A percentile compares a stretch with the other conserved stretches of the same genome.
Evolutionary conservation across 2,797 vertebrate genomes (phyloP).

Genomic region (Salmo trutta): DNA sequence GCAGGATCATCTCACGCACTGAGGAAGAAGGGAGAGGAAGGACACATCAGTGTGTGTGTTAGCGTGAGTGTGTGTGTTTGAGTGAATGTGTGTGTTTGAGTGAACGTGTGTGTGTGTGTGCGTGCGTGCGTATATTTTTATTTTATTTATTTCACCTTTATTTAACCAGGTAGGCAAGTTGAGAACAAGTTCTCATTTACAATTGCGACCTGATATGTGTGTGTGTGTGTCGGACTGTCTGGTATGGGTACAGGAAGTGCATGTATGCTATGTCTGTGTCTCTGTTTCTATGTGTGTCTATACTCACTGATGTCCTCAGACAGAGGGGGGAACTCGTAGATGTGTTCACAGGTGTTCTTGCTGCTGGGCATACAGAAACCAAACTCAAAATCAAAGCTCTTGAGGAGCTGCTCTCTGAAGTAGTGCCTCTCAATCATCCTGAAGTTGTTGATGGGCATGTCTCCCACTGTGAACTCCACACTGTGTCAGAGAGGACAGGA

Average conservation of each 20-base stretch:
- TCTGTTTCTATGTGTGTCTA: neutral
- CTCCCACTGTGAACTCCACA: constrained; percentile 98
- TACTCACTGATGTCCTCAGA: constrained; percentile 94
- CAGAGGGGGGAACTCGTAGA: constrained; percentile 95
- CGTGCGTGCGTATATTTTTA: too few relatives aligned
- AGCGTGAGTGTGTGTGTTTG: neutral
- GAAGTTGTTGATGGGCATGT: constrained; percentile 95
- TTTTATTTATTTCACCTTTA: too few relatives aligned
- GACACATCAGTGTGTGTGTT: neutral
- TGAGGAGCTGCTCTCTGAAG: constrained; percentile 92
- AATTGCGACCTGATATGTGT: too few relatives aligned
- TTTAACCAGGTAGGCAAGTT: too few relatives aligned
- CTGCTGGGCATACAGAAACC: constrained; percentile 99
- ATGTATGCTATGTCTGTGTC: neutral
- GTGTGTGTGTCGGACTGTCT: neutral
- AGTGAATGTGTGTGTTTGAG: neutral
- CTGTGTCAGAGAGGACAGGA: constrained; percentile 62
- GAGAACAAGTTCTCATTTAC: too few relatives aligned
- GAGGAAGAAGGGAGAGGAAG: constrained; percentile 20
- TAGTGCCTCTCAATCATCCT: constrained; percentile 99
- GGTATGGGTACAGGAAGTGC: neutral
- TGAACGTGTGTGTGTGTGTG: neutral
- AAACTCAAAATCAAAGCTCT: constrained; percentile 98
- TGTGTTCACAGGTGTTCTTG: constrained; percentile 98
- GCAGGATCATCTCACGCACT: constrained; percentile 96